Conservation (phyloP, 2,888 invertebrate genomes). For the Ditylenchus weischeri region DNA sequence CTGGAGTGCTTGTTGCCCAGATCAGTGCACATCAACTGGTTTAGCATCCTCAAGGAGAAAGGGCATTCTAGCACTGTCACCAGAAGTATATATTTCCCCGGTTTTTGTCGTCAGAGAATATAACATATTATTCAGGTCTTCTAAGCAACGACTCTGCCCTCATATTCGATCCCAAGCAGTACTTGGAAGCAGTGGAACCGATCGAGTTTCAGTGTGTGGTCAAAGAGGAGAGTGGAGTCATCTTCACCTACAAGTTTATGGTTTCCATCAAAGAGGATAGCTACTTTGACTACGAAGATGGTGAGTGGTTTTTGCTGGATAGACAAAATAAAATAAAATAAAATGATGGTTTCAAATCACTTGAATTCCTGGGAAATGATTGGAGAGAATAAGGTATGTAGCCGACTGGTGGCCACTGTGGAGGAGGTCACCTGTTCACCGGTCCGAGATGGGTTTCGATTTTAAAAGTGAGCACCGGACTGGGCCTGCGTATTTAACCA, state of each 20-base stretch:
- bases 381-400: not conserved
- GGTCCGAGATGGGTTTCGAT: not conserved
- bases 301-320: too few relatives aligned
- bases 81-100: not conserved
- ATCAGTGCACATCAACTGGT: not conserved
- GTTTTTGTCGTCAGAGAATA: not conserved
- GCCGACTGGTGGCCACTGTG: not conserved
- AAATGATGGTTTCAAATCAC: too few relatives aligned
- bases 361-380: too few relatives aligned
- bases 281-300: not conserved
- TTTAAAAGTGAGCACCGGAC: too few relatives aligned
- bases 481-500: too few relatives aligned
- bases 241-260: conserved; percentile 2
- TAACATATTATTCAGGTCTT: not conserved
- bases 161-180: not conserved
- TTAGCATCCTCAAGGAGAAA: not conserved
- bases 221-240: not conserved
- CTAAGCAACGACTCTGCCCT: conserved; percentile 3
- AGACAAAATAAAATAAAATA: too few relatives aligned
- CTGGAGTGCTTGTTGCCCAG: conserved; percentile 2
- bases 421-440: not conserved
- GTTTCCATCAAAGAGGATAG: not conserved
- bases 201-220: not conserved
- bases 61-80: not conserved
- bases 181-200: not conserved